phyloP scores from a whole-genome alignment of 2,888 invertebrate species.

The Acrobasis suavella region DNA sequence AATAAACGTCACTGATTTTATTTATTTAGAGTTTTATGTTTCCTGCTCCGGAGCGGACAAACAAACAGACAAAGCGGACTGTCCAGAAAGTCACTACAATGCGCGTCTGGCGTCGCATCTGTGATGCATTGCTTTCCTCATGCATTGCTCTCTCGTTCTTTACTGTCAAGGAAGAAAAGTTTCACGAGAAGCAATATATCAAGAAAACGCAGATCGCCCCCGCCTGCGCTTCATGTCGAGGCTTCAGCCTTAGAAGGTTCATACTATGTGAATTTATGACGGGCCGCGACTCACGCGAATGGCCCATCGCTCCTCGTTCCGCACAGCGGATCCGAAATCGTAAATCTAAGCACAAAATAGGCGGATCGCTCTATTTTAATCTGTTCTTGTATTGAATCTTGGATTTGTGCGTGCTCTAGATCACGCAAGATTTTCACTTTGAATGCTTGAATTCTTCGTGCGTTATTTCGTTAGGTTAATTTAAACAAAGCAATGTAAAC shows the following conservation, averaged over 20 bases:
- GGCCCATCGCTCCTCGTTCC: constrained; percentile 38
- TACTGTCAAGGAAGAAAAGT: no score
- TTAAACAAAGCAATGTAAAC: background rate
- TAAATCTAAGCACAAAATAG: constrained; percentile 29
- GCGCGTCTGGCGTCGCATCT: no score
- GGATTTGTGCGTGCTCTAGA: constrained; percentile 11
- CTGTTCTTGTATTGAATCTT: constrained; percentile 28
- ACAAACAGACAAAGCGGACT: no score
- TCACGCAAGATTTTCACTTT: constrained; percentile 7
- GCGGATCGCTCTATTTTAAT: constrained; percentile 31
- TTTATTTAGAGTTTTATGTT: no score
- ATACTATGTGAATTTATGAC: constrained; percentile 48
- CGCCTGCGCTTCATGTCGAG: no score
- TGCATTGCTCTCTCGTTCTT: no score
- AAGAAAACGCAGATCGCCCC: no score
- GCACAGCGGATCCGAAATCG: constrained; percentile 10
- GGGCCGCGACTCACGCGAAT: constrained; percentile 35
- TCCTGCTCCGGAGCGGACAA: no score
- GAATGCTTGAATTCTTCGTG: background rate
- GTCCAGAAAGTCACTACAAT: no score
- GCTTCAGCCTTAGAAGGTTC: constrained; percentile 21
- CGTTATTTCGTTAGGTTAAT: background rate
- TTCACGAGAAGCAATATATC: no score
- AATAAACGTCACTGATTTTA: no score
- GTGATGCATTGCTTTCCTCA: no score